Base-by-base conservation (phyloP, 2,888 invertebrate genomes). In the Athripsodes cinereus region DNA sequence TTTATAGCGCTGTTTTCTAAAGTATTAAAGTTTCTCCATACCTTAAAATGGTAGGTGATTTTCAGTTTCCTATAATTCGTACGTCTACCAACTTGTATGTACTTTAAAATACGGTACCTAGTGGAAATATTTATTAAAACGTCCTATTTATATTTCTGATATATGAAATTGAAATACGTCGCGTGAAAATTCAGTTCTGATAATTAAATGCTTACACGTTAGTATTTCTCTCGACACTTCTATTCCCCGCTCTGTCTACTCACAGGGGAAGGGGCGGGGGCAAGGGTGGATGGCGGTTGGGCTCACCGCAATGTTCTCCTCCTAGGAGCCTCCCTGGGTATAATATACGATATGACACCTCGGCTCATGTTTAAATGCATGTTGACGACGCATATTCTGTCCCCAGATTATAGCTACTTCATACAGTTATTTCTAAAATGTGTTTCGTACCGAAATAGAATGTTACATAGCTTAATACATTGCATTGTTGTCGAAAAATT, bases 311-410 rank as follows among this genome's bases (percentile, higher is more conserved):
- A 3, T 26, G 10, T 10, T 10, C 10, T 26, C 26, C 26, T 26
- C 5, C n/a, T 26, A 26, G 26, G 40, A 2, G n/a, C 40, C 40
- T 13, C 40, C 48, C 48, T 50, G 35, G 51, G 40, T 53, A 52
- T 52, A 62, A 62, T 62, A 40, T 40, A 40, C 58, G 60, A 53
- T 58, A 59, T 60, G 62, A 62, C 62, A 62, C 62, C 60, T 62
- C 54, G 40, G 16, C 62, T 60, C 60, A 62, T 62, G 62, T 62
- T 58, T 62, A 62, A 62, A 60, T 62, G 60, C 60, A 62, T 62
- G 62, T 40, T 40, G 40, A 40, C 40, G 40, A 40, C 40, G 40
- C 40, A 13, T 40, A 40, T n/a, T 40, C 55, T 55, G 59, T 26
- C 26, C 26, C 26, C 26, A 26, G 26, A 26, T 10, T 26, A 26